Evolutionary conservation across 2,113 vertebrate genomes (phyloP).

Genomic region (Muscicapa adusta): DNA sequence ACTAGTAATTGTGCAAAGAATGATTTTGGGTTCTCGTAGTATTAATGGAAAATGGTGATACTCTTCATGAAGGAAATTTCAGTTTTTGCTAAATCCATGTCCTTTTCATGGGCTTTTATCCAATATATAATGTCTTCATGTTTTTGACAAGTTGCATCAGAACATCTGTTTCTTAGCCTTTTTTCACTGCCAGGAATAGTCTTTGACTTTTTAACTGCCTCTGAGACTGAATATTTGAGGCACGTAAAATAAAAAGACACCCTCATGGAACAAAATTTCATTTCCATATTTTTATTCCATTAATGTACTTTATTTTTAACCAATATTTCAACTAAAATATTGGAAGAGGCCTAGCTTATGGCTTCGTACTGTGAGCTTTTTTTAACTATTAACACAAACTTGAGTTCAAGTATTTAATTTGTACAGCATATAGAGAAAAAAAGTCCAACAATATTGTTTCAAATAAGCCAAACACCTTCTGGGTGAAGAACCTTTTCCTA

Average conservation of each 20-base stretch:
- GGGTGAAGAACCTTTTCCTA: neutral
- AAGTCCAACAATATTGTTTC: neutral
- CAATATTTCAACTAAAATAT: neutral
- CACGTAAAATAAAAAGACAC: neutral
- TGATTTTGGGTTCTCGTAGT: neutral
- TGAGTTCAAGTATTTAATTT: neutral
- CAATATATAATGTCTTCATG: neutral
- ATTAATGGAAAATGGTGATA: neutral
- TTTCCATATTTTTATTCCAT: neutral
- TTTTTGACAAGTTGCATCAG: neutral
- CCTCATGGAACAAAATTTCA: neutral
- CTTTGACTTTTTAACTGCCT: neutral
- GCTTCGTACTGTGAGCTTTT: neutral
- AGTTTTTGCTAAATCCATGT: neutral
- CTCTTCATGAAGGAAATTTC: neutral
- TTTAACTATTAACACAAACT: neutral
- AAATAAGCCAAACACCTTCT: neutral
- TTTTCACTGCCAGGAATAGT: neutral
- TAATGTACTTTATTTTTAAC: neutral
- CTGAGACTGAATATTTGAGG: neutral
- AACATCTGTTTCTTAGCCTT: neutral
- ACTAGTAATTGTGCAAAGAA: neutral
- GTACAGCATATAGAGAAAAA: neutral
- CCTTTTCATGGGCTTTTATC: neutral
- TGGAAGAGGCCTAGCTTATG: neutral